A percentile compares a stretch with the other conserved stretches of the same genome.
These are phyloP conservation scores for Percopsis transmontana DNA, from an alignment of 2,113 vertebrate genomes.

Conservation along the genomic window DNA sequence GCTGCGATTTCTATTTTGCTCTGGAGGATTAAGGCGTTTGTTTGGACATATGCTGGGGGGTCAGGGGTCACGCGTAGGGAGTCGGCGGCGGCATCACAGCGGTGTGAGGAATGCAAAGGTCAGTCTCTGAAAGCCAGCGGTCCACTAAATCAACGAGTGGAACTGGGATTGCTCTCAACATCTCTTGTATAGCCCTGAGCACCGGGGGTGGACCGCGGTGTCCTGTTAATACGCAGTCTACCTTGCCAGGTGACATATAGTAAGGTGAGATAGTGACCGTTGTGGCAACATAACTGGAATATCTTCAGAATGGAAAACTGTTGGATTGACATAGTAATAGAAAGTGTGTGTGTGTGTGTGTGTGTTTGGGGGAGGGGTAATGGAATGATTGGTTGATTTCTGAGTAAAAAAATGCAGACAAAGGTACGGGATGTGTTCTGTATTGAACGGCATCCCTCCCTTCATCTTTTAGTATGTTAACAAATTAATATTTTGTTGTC, in stretches of 20 bases:
- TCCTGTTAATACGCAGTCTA: not conserved
- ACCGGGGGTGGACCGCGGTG: slow-evolving; percentile 11
- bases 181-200: slow-evolving; percentile 29
- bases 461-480: too few relatives aligned
- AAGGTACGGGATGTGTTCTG: too few relatives aligned
- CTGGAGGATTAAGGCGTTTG: slow-evolving; percentile 61
- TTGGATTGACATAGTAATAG: not conserved
- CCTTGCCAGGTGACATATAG: slow-evolving; percentile 8
- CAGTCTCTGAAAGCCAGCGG: slow-evolving; percentile 32
- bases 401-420: not conserved
- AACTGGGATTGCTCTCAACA: slow-evolving; percentile 9
- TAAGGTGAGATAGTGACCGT: not conserved
- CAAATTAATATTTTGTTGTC: too few relatives aligned
- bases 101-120: slow-evolving; percentile 72
- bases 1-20: slow-evolving; percentile 23
- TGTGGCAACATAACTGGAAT: not conserved
- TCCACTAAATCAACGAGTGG: slow-evolving; percentile 21
- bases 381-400: not conserved
- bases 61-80: slow-evolving; percentile 44
- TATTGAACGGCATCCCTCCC: too few relatives aligned
- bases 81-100: slow-evolving; percentile 49
- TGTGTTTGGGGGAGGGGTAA: not conserved
- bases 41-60: slow-evolving; percentile 71
- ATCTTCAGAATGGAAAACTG: not conserved
- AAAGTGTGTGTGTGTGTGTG: slow-evolving; percentile 1